Base-by-base conservation (phyloP, 2,888 invertebrate genomes). In the Oasisia sp. region DNA sequence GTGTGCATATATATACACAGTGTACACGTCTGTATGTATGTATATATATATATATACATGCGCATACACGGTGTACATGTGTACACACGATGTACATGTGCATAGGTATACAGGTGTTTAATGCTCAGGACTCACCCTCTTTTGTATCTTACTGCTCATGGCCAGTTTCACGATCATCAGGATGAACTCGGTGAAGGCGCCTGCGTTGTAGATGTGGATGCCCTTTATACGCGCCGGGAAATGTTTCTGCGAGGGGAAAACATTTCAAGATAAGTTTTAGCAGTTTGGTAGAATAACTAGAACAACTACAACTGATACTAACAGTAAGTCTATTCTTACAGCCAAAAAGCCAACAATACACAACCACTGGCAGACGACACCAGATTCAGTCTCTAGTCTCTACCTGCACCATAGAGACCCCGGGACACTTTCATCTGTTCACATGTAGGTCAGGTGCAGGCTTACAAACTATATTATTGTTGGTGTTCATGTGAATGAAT, bases 131-230 rank as follows among this genome's bases (percentile, higher is more conserved):
- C 92, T 91, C 32, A 93, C 93, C 92, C 93, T 92, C 11, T 93
- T 91, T 89, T 92, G 91, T 44, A 93, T 91, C 32, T 92, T 92
- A 44, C 93, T 92, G 32, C 91, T 93, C 91, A 94, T 92, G 32
- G 94, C 92, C 14, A 93, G 93, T 56, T 93, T 93, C 32, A 94
- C 89, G 27, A 94, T 94, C 90, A 93, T 92, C n/a, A 94, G 91
- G 89, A 94, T 90, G 0, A 94, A 93, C 45, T 94, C 94, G 74
- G 94, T 94, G 90, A 94, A 94, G 9, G 94, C 93, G 32, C 94
- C 94, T 7, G 93, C 93, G 92, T 94, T 94, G 93, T 94, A 94
- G 91, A 94, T 93, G 89, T 94, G 94, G 56, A 94, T 94, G 32
- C 93, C 94, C 91, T 94, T 94, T n/a, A 94, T 93, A 27, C 94